Conservation (phyloP, 2,797 vertebrate genomes). For the Hoplostethus mediterraneus region DNA sequence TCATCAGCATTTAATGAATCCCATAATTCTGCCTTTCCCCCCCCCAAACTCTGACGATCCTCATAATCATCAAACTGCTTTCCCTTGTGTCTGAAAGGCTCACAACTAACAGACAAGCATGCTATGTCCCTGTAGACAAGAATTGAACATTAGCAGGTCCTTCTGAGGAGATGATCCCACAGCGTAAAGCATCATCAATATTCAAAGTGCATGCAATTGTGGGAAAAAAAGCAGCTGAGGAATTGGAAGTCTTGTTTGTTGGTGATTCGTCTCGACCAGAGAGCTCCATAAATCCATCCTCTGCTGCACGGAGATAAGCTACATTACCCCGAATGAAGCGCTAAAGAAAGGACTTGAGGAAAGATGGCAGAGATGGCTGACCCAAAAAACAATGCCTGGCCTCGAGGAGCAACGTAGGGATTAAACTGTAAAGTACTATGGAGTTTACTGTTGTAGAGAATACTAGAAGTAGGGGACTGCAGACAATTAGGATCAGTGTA, state of each 20-base stretch:
- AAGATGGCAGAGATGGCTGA: neutral
- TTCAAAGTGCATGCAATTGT: constrained; percentile 12
- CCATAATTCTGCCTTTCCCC: neutral
- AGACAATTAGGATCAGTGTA: too few species aligned
- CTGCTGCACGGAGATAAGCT: constrained; percentile 34
- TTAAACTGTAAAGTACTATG: neutral
- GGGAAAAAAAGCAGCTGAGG: neutral
- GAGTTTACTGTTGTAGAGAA: too few species aligned
- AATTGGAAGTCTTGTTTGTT: constrained; percentile 10
- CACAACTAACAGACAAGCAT: too few species aligned
- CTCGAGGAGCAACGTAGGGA: neutral
- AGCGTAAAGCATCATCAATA: constrained; percentile 14
- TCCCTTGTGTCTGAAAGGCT: neutral
- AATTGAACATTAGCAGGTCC: neutral
- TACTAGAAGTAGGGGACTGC: too few species aligned
- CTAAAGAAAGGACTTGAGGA: neutral
- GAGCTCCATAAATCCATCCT: constrained; percentile 26
- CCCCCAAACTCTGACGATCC: neutral
- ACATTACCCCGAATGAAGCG: constrained; percentile 4
- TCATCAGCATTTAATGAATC: neutral
- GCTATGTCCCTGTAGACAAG: neutral
- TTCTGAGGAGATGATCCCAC: neutral
- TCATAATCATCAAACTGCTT: neutral
- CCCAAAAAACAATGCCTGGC: neutral
- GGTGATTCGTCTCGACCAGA: constrained; percentile 24